Evolutionary conservation across 2,113 vertebrate species (phyloP), one percentile per base, ranked within the genome.

Genomic region (Xerus inauris): DNA sequence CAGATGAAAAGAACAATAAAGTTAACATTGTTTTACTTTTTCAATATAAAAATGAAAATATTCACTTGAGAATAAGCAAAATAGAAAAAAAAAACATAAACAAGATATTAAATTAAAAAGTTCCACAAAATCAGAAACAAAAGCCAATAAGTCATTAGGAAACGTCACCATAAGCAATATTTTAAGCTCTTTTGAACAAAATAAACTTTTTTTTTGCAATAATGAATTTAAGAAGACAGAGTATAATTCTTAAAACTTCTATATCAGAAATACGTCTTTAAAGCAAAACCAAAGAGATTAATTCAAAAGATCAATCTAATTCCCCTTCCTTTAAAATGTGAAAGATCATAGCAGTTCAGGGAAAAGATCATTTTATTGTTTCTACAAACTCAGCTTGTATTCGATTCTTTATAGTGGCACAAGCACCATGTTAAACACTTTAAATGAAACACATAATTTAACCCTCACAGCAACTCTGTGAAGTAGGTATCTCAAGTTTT

Each of bases 171-270:
- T 19, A 4, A 49, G 1, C 3, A 95, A 10, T 87, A 90, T 51
- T 97, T 97, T 91, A 82, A 82, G 19, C 4, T 86, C 82, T 79
- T 19, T 51, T 93, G 90, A 96, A 90, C 19, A 97, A 95, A 94
- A 45, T 71, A 91, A 96, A 9, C 35, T 96, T 97, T 28, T 89
- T 54, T 57, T 22, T 89, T 92, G 20, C 17, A 89, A 26, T 84
- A 93, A 49, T 76, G 5, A 97, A 64, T 82, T 92, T 22, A 82
- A 42, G 59, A 47, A 72, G 77, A 95, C 75, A 17, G 54, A 16
- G 0, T 86, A 69, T 86, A 86, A 11, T 79, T 92, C 3, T 86
- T 4, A 0, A 24, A 94, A 54, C 0, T 40, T 6, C 8, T 96
- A 22, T 47, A 32, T 77, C 47, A 51, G 22, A 30, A 57, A 57